Base-by-base conservation (phyloP, 2,888 invertebrate genomes). In the Anthoptus insignis region DNA sequence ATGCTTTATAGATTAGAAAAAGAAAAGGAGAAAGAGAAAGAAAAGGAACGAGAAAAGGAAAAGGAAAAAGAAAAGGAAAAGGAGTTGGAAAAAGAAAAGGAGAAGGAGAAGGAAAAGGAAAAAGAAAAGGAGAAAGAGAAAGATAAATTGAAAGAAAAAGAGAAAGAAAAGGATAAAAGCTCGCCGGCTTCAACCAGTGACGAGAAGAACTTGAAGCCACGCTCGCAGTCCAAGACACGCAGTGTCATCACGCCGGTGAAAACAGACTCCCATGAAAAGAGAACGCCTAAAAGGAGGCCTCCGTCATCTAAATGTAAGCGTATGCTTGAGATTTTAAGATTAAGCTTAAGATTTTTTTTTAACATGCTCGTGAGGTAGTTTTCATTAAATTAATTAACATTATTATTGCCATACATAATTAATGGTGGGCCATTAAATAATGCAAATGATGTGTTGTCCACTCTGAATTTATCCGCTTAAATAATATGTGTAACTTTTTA, bases 141-240 rank as follows among this genome's bases (percentile, higher is more conserved):
- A 75, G 82, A 72, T 68, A 80, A 69, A 70, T 81, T 66, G 58
- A 76, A 73, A 8, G 77, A 77, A 13, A 75, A 74, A 52, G 71
- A 74, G 5, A 83, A 81, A 64, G 88, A 82, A 66, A 82, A 81
- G 65, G 82, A 80, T 27, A 84, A 82, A 61, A 81, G 79, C 52
- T 71, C 81, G 14, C 79, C 82, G 2, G 76, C 79, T 0, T 81
- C 82, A 6, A 84, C 87, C 0, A 87, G 82, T 34, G 91, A 91
- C 65, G 92, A 92, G 60, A 90, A 89, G 67, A 73, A 71, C 0
- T 74, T 79, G 0, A 91, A 90, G 65, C 82, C 88, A 4, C 85
- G 91, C 0, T 90, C 91, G 1, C 87, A 86, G 65, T 91, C 92
- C 1, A 91, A 91, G 61, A 87, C 83, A 0, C 87, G 92, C 3